Conservation (phyloP, 2,797 vertebrate genomes). For the Tenualosa thibaudeaui region DNA sequence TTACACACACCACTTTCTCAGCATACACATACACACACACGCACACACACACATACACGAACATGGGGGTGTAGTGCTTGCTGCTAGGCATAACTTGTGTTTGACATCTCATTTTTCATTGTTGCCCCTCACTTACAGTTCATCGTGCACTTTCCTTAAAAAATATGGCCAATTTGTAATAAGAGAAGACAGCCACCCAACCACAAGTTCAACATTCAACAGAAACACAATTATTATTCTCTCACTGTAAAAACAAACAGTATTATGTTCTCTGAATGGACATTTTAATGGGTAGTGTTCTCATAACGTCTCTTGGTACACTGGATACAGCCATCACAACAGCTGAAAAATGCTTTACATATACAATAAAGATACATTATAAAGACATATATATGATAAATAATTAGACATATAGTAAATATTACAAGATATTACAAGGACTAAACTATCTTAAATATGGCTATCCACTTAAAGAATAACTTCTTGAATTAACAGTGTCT, state of each 20-base stretch:
- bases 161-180: background rate
- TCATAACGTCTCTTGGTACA: background rate
- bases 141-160: background rate
- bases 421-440: no score
- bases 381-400: no score
- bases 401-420: no score
- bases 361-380: background rate
- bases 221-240: background rate
- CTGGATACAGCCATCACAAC: background rate
- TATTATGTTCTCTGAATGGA: background rate
- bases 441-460: background rate
- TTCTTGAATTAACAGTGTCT: background rate
- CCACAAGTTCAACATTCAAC: background rate
- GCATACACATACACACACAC: background rate
- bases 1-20: background rate
- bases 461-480: background rate
- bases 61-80: background rate
- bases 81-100: background rate
- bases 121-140: background rate
- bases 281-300: background rate
- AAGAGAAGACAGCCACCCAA: background rate
- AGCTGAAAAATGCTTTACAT: background rate
- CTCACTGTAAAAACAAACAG: background rate
- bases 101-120: conserved; percentile 16
- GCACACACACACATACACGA: background rate